These are phyloP conservation scores for Setipinna tenuifilis DNA, from an alignment of 2,797 vertebrate species.

Conservation along the genomic window DNA sequence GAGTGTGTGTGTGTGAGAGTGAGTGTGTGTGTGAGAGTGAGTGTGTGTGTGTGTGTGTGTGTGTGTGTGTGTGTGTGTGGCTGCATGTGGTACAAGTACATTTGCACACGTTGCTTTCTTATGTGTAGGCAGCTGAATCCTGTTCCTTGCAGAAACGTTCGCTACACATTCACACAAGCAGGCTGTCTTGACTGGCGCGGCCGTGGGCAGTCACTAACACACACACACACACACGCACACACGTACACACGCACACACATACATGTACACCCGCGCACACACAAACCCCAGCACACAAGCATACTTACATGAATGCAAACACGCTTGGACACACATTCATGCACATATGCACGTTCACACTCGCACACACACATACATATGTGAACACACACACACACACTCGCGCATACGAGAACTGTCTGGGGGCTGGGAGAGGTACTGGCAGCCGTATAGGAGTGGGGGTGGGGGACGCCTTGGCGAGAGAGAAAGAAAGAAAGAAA, in stretches of 20 bases:
- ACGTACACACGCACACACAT: neutral
- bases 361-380: slow-evolving; percentile 19
- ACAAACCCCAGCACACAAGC: neutral
- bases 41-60: too few species aligned
- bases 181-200: neutral
- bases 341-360: neutral
- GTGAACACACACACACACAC: slow-evolving; percentile 17
- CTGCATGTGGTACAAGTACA: neutral
- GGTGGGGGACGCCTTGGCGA: slow-evolving; percentile 32
- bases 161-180: neutral
- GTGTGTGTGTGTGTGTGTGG: too few species aligned
- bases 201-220: neutral
- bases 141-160: neutral
- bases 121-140: neutral
- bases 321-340: neutral
- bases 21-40: too few species aligned
- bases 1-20: too few species aligned
- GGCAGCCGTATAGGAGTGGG: slow-evolving; percentile 37
- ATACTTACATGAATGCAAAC: neutral
- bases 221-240: neutral
- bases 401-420: slow-evolving; percentile 1
- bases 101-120: neutral
- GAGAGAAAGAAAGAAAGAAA: too few species aligned
- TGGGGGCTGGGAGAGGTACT: slow-evolving; percentile 46
- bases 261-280: neutral